Evolutionary conservation across 2,113 vertebrate genomes (phyloP).

Genomic region (Andinoacara biseriatus): DNA sequence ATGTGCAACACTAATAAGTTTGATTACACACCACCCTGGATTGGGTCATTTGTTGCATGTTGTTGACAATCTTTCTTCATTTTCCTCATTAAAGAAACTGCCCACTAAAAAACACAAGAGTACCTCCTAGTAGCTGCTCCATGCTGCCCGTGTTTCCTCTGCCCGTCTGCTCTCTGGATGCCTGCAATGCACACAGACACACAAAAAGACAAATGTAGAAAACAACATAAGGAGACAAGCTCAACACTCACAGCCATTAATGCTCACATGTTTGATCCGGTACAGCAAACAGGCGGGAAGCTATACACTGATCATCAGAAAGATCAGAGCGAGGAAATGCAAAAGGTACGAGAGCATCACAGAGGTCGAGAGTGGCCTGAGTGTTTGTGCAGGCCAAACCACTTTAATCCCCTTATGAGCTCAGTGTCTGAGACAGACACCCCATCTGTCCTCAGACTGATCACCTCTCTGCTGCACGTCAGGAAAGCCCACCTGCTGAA

Average conservation of each 20-base stretch:
- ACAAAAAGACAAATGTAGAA: not conserved
- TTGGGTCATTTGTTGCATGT: not conserved
- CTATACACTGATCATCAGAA: not conserved
- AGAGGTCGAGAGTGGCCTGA: not conserved
- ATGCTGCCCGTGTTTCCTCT: constrained; percentile 81
- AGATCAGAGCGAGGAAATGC: constrained; percentile 8
- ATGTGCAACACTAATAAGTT: not conserved
- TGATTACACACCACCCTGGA: not conserved
- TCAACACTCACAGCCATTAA: not conserved
- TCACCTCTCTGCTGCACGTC: not conserved
- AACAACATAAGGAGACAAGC: not conserved
- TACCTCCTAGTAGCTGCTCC: constrained; percentile 78
- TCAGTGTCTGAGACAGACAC: constrained; percentile 64
- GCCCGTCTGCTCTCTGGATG: constrained; percentile 73
- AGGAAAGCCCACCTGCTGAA: constrained; percentile 11
- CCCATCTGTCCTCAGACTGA: constrained; percentile 64
- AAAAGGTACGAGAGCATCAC: constrained; percentile 12
- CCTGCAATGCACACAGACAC: constrained; percentile 70
- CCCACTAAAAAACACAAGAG: not conserved
- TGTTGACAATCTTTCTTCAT: not conserved
- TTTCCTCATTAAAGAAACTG: not conserved
- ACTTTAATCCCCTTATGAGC: constrained; percentile 76
- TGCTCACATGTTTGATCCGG: constrained; percentile 35
- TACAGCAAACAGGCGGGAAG: not conserved
- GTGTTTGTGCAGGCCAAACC: constrained; percentile 24